These are phyloP conservation scores for Cryptoblepharus egeriae DNA, from an alignment of 2,797 vertebrate genomes.

Conservation along the genomic window DNA sequence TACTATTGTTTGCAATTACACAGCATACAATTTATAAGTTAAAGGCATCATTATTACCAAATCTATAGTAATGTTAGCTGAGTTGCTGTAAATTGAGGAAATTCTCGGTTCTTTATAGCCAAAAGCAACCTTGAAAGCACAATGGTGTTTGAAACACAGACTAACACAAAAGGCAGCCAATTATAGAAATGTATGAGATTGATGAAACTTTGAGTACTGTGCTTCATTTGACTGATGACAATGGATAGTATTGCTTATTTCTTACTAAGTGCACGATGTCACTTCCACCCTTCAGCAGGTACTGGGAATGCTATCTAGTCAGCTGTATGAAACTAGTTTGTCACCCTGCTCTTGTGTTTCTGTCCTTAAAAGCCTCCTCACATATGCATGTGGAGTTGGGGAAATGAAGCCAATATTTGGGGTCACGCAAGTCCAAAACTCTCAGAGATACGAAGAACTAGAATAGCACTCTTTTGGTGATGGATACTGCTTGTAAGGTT, in stretches of 20 bases:
- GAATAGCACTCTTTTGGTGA: too few species aligned
- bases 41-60: conserved; percentile 61
- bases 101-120: background rate
- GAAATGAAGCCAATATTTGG: too few species aligned
- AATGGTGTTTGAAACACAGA: conserved; percentile 41
- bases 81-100: conserved; percentile 14
- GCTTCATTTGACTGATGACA: background rate
- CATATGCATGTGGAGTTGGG: too few species aligned
- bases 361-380: too few species aligned
- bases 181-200: conserved; percentile 23
- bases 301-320: too few species aligned
- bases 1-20: conserved; percentile 60
- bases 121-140: conserved; percentile 35
- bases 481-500: background rate
- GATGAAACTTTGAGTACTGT: conserved; percentile 4
- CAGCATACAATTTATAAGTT: conserved; percentile 68
- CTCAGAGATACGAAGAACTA: too few species aligned
- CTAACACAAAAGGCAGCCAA: background rate
- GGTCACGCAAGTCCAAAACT: too few species aligned
- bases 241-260: background rate
- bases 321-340: too few species aligned
- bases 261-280: too few species aligned
- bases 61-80: conserved; percentile 57
- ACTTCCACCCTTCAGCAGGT: too few species aligned
- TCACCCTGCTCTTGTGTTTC: too few species aligned